Percentiles rank a stretch among this genome's conserved stretches.
These are phyloP conservation scores for Fissipunctia ypsillon DNA, from an alignment of 2,888 invertebrate genomes.

Conservation along the genomic window DNA sequence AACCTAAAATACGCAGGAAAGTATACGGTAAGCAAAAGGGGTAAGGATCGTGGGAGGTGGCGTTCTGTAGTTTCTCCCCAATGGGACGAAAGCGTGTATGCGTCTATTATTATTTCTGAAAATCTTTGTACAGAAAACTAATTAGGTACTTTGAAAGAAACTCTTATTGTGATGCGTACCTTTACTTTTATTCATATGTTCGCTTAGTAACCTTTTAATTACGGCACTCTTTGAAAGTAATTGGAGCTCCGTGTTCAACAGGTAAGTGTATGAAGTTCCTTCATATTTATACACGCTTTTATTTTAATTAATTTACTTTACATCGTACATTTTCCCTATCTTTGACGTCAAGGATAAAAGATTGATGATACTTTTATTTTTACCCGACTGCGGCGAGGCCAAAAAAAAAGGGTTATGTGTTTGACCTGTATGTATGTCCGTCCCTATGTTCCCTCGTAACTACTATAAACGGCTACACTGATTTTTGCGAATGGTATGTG, in stretches of 20 bases:
- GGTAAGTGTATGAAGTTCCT: not conserved
- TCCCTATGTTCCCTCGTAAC: no score
- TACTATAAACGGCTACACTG: no score
- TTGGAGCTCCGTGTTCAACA: slow-evolving; percentile 30
- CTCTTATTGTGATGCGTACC: not conserved
- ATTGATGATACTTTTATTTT: slow-evolving; percentile 3
- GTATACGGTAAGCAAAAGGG: no score
- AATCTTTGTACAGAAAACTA: not conserved
- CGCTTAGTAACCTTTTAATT: slow-evolving; percentile 27
- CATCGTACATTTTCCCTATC: slow-evolving; percentile 4
- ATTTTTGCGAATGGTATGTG: no score
- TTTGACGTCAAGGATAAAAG: not conserved
- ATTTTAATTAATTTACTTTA: slow-evolving; percentile 33
- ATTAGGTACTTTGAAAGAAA: slow-evolving; percentile 1
- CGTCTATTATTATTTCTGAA: not conserved
- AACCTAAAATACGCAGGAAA: no score
- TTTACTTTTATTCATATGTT: slow-evolving; percentile 9
- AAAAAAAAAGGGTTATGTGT: no score
- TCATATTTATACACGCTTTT: not conserved
- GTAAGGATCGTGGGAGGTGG: no score
- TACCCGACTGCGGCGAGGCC: no score
- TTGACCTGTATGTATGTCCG: no score
- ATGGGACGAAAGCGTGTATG: no score
- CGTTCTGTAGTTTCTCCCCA: no score
- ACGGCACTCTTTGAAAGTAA: slow-evolving; percentile 16